These are phyloP conservation scores for Burhinus bistriatus DNA, from an alignment of 2,113 vertebrate genomes.

Conservation along the genomic window DNA sequence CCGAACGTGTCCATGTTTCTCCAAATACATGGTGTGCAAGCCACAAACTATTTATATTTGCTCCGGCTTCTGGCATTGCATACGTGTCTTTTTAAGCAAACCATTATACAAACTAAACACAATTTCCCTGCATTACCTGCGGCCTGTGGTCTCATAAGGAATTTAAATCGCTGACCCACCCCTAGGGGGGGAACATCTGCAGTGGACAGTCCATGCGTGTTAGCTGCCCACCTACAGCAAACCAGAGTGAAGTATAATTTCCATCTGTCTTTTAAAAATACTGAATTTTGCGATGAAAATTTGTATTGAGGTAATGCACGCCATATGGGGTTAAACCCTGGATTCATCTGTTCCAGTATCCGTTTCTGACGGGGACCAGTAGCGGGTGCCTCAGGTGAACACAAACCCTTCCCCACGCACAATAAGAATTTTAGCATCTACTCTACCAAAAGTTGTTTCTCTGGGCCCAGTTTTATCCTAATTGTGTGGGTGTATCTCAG, in stretches of 20 bases:
- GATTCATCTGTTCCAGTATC: neutral
- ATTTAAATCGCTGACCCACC: neutral
- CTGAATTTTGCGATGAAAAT: neutral
- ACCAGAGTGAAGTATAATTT: neutral
- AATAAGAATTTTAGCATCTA: neutral
- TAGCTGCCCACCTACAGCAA: neutral
- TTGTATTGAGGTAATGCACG: neutral
- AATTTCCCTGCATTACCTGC: neutral
- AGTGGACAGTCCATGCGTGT: neutral
- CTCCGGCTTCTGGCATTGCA: neutral
- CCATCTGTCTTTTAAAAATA: neutral
- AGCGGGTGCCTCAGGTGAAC: neutral
- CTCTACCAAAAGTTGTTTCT: neutral
- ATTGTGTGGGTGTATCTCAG: neutral
- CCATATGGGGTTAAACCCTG: neutral
- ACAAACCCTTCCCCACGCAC: neutral
- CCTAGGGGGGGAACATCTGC: neutral
- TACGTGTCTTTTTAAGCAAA: neutral
- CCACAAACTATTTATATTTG: neutral
- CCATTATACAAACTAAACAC: neutral
- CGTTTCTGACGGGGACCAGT: fast-evolving
- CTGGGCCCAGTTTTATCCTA: neutral
- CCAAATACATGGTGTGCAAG: neutral
- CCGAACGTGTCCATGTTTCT: neutral
- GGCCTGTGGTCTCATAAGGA: neutral